A percentile compares a stretch with the other conserved stretches of the same genome.
phyloP scores from a whole-genome alignment of 2,888 invertebrate species.

The Exephanes ischioxanthus region DNA sequence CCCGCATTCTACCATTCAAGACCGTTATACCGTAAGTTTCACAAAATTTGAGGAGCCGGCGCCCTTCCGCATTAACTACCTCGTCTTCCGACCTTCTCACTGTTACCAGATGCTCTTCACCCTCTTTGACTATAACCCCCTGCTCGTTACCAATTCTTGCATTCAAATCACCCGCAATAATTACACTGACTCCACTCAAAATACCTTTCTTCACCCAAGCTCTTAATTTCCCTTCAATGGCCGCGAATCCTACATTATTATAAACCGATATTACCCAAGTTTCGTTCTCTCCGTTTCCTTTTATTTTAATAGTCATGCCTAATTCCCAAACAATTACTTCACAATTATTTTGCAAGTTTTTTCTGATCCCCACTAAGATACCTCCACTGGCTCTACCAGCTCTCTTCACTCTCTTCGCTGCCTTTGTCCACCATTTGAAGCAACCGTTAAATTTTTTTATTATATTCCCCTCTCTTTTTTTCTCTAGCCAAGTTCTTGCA shows the following conservation, averaged over 20 bases:
- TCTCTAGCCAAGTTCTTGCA: conserved; percentile 31
- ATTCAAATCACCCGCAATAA: conserved; percentile 35
- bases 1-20: neutral
- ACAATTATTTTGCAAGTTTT: neutral
- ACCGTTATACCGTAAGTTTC: neutral
- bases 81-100: neutral
- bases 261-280: conserved; percentile 26
- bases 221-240: neutral
- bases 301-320: conserved; percentile 40
- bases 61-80: neutral
- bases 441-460: neutral
- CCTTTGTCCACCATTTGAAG: conserved; percentile 35
- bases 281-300: neutral
- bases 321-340: conserved; percentile 39
- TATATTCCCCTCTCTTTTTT: conserved; percentile 1
- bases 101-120: neutral
- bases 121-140: neutral
- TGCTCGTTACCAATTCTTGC: conserved; percentile 7
- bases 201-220: neutral
- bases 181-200: no score
- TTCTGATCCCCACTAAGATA: conserved; percentile 37
- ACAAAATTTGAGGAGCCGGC: neutral
- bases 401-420: conserved; percentile 12
- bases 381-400: conserved; percentile 45
- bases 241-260: conserved; percentile 38